Conservation (phyloP, 92 coral and sea anemone genomes). For the Palythoa grandiflora region DNA sequence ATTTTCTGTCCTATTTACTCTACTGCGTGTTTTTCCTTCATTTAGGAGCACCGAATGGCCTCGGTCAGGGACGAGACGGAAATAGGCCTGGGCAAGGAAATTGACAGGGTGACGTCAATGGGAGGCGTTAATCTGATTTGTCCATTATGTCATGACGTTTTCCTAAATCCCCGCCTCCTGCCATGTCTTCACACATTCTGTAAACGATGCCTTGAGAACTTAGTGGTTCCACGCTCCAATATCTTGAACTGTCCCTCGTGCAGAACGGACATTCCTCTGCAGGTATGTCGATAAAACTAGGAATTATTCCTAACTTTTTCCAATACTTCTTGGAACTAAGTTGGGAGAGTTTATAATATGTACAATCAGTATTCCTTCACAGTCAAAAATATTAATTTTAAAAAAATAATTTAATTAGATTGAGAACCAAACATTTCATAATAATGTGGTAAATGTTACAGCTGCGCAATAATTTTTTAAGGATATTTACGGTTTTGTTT, state of each 20-base stretch:
- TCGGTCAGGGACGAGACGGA: constrained; percentile 86
- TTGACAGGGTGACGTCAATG: constrained; percentile 78
- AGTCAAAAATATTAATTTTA: too few species aligned
- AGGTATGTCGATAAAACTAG: constrained; percentile 55
- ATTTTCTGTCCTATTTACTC: not conserved
- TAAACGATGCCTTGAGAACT: constrained; percentile 91
- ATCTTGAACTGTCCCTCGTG: constrained; percentile 91
- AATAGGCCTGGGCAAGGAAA: constrained; percentile 76
- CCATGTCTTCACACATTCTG: constrained; percentile 99
- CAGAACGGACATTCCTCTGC: constrained; percentile 81
- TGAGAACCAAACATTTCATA: not conserved
- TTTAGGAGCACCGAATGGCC: constrained; percentile 93
- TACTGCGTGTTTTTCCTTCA: not conserved
- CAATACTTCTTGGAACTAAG: not conserved
- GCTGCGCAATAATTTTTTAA: too few species aligned
- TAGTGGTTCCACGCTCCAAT: constrained; percentile 94
- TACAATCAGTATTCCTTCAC: too few species aligned
- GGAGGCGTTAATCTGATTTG: constrained; percentile 88
- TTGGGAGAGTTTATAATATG: not conserved
- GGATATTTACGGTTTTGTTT: too few species aligned
- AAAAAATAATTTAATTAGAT: too few species aligned
- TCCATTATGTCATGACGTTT: constrained; percentile 90
- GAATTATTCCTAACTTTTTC: too few species aligned
- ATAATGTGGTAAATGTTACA: too few species aligned
- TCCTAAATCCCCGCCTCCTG: constrained; percentile 86